phyloP scores from a whole-genome alignment of 2,888 invertebrate genomes.

The Pilophorus perplexus region DNA sequence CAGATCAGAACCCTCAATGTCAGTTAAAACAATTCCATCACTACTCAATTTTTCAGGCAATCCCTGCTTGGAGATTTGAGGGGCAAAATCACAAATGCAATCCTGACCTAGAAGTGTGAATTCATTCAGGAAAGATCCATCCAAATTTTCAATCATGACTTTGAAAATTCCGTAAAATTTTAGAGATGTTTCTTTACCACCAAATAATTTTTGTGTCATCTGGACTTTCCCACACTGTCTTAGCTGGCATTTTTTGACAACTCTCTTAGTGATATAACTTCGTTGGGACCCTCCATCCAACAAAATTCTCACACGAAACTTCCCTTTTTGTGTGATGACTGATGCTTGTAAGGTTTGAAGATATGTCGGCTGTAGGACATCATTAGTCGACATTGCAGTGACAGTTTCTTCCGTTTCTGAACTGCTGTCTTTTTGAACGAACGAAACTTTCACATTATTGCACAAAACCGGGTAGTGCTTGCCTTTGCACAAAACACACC shows the following conservation, averaged over 20 bases:
- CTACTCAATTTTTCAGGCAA: slow-evolving; percentile 14
- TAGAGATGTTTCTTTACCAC: slow-evolving; percentile 15
- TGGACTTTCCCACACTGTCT: background rate
- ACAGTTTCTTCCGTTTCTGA: background rate
- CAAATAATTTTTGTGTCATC: slow-evolving; percentile 29
- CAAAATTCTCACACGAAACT: slow-evolving; percentile 31
- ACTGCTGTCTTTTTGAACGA: background rate
- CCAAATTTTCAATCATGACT: slow-evolving; percentile 7
- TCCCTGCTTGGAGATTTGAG: slow-evolving; percentile 6
- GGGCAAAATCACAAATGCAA: slow-evolving; percentile 23
- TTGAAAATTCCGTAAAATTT: slow-evolving; percentile 14
- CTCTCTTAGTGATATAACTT: slow-evolving; percentile 41
- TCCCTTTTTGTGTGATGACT: background rate
- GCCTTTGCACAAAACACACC: slow-evolving; percentile 47
- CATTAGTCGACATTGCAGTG: background rate
- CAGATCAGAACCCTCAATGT: slow-evolving; percentile 2
- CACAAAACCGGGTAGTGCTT: slow-evolving; percentile 48
- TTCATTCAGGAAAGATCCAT: slow-evolving; percentile 2
- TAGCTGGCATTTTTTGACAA: slow-evolving; percentile 12
- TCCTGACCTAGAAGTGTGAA: slow-evolving; percentile 28
- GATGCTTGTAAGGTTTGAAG: slow-evolving; percentile 24
- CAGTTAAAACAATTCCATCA: slow-evolving; percentile 29
- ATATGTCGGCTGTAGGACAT: background rate
- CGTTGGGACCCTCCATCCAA: slow-evolving; percentile 42
- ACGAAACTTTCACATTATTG: slow-evolving; percentile 11